Evolutionary conservation across 1,140 invertebrate species (phyloP), one percentile per base, ranked within the genome.

Genomic region (Lepeophtheirus salmonis): DNA sequence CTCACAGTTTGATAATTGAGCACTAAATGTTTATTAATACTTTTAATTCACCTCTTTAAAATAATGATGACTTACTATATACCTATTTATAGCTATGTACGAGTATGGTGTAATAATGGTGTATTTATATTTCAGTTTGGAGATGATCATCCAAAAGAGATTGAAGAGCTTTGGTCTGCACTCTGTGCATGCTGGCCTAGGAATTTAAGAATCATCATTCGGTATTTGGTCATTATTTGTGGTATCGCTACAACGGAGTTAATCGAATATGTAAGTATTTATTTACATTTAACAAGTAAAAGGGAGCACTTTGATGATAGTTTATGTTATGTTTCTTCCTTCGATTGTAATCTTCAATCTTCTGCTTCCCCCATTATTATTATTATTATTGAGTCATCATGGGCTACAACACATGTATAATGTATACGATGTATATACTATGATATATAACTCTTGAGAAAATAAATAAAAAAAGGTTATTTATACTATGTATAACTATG

Each of bases 181-280:
- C 72, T 99, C 14, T 94, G 90, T 66, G 80, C 85, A 3, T 92
- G 87, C 65, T 97, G 91, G 87, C 86, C 89, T 0, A 90, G 91
- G 67, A 98, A 99, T 75, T 76, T 98, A 22, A 89, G 89, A 74
- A 87, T 97, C 14, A 94, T 98, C 63, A 84, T 97, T 62, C 79
- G 92, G n/a, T 98, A 97, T 73, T 74, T 99, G 18, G 85, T 97
- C 62, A 95, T 98, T 64, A 82, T 97, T 22, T 89, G 89, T 1
- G 89, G 90, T 50, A 86, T 98, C 80, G 88, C 92, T 3, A 88
- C 94, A 4, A 82, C 82, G 63, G 88, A 95, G 72, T 75, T 98
- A 1, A 72, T 98, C 17, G 82, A 81, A 50, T 86, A 85, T 72
- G 87, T 89, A 77, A 83, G 79, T 76, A 18, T 50, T 62, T 6